These are phyloP conservation scores for Leptinotarsa lineolata DNA, from an alignment of 1,140 invertebrate species.

Conservation along the genomic window DNA sequence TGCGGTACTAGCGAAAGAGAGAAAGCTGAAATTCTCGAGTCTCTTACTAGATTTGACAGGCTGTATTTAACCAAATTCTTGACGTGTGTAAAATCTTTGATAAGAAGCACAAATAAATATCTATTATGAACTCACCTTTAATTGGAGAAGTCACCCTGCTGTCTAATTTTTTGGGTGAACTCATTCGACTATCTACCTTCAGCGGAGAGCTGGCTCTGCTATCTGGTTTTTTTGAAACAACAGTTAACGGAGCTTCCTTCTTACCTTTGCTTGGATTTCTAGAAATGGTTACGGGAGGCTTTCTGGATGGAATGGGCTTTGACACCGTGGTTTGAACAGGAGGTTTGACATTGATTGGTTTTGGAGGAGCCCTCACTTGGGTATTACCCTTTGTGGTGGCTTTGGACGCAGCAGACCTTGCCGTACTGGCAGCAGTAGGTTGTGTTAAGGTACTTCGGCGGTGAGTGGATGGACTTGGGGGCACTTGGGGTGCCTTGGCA, in stretches of 20 bases:
- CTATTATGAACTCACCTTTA: constrained; percentile 12
- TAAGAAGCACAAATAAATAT: too few relatives aligned
- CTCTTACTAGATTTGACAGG: too few relatives aligned
- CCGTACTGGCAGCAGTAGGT: constrained; percentile 53
- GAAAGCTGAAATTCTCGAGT: too few relatives aligned
- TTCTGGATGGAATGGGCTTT: constrained; percentile 26
- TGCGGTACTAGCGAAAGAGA: too few relatives aligned
- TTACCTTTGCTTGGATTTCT: constrained; percentile 39
- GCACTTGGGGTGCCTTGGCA: constrained; percentile 55
- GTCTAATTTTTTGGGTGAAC: constrained; percentile 46
- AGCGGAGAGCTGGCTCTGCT: constrained; percentile 44
- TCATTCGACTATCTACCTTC: constrained; percentile 41
- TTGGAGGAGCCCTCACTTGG: constrained; percentile 30
- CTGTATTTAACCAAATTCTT: too few relatives aligned
- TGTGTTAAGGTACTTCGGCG: constrained; percentile 52
- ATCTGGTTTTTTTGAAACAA: constrained; percentile 35
- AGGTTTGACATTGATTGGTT: constrained; percentile 10
- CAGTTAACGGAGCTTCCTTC: constrained; percentile 30
- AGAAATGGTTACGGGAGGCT: constrained; percentile 31
- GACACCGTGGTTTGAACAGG: constrained; percentile 14
- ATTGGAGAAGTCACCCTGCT: constrained; percentile 47
- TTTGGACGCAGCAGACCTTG: constrained; percentile 43
- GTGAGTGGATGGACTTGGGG: constrained; percentile 50
- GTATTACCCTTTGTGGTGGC: constrained; percentile 23
- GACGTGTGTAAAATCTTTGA: too few relatives aligned